phyloP scores from a whole-genome alignment of 2,113 vertebrate genomes.

The Uria lomvia region DNA sequence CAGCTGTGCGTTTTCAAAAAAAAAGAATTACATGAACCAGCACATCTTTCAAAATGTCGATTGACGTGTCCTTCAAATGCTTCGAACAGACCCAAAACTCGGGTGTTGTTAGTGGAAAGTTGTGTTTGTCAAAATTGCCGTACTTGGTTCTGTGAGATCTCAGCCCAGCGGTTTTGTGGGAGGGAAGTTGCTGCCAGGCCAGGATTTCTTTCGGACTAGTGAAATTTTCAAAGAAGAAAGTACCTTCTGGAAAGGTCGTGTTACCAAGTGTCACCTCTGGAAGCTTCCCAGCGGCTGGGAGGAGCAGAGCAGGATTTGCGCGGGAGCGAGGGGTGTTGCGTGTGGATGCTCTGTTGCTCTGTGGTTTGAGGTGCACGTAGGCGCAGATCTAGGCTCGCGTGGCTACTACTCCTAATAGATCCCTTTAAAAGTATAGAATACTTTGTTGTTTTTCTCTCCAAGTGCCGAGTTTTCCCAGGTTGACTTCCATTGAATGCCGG shows the following conservation, averaged over 20 bases:
- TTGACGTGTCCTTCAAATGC: not conserved
- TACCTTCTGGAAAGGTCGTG: not conserved
- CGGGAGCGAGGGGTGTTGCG: accelerated
- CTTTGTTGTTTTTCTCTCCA: not conserved
- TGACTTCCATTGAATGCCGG: not conserved
- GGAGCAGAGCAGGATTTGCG: not conserved
- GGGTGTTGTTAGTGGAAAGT: not conserved
- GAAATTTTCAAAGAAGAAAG: not conserved
- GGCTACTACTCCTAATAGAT: not conserved
- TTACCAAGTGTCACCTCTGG: not conserved
- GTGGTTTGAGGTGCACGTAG: not conserved
- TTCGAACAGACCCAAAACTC: not conserved
- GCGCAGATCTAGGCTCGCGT: accelerated
- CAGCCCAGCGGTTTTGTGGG: not conserved
- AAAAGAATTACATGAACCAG: not conserved
- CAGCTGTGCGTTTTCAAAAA: not conserved
- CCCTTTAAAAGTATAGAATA: not conserved
- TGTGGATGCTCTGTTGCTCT: not conserved
- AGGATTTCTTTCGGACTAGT: not conserved
- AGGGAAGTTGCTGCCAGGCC: not conserved
- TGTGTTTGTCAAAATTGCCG: not conserved
- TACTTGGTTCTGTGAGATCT: not conserved
- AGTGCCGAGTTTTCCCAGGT: not conserved
- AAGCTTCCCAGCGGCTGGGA: not conserved
- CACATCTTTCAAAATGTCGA: not conserved